Evolutionary conservation across 2,888 invertebrate genomes (phyloP).

Genomic region (Pterobdella sp.): DNA sequence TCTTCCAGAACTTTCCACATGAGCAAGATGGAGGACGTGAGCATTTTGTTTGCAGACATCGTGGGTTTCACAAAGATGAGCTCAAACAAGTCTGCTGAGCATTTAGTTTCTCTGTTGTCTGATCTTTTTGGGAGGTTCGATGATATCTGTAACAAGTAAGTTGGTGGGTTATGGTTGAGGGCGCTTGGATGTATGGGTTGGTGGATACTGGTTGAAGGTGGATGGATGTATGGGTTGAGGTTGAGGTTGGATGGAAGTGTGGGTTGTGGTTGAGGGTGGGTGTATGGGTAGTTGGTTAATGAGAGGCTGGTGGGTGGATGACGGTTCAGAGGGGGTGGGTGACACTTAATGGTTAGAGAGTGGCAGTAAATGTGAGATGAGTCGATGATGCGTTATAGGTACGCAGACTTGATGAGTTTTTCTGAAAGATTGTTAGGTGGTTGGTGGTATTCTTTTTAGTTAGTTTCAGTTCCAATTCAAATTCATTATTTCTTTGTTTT

Average conservation of each 20-base stretch:
- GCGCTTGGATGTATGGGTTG: neutral
- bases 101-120: slow-evolving; percentile 86
- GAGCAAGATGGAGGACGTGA: slow-evolving; percentile 90
- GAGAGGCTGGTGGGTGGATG: neutral
- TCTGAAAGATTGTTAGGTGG: too few species aligned
- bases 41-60: slow-evolving; percentile 92
- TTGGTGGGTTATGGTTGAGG: slow-evolving; percentile 60
- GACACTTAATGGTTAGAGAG: neutral
- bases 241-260: neutral
- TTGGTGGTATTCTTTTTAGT: too few species aligned
- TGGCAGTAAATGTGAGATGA: too few species aligned
- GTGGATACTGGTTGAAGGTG: too few species aligned
- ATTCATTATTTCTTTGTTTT: too few species aligned
- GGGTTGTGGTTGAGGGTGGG: neutral
- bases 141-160: slow-evolving; percentile 73
- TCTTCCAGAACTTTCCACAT: slow-evolving; percentile 89
- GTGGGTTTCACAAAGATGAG: slow-evolving; percentile 96
- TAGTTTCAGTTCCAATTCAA: too few species aligned
- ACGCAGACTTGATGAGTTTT: too few species aligned
- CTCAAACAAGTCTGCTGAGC: slow-evolving; percentile 89
- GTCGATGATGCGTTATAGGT: too few species aligned
- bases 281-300: neutral
- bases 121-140: slow-evolving; percentile 93
- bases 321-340: neutral
- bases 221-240: neutral